A percentile compares a stretch with the other conserved stretches of the same genome.
Evolutionary conservation across 1,140 invertebrate genomes (phyloP).

Genomic region (Sarcophaga peregrina): DNA sequence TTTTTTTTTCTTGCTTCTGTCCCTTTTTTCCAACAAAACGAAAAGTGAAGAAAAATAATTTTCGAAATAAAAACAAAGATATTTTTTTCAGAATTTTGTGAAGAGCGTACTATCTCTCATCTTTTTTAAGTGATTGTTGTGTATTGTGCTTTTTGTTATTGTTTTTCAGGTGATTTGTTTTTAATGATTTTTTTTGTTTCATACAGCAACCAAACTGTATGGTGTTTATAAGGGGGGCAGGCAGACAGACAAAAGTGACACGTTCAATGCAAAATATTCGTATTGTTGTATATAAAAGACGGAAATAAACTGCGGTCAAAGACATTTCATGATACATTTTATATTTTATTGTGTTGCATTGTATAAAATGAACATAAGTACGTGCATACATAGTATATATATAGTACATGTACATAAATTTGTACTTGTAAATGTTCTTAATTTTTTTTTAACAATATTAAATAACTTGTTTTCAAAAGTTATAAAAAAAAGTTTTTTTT

Average conservation of each 20-base stretch:
- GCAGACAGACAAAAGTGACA: slow-evolving; percentile 27
- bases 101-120: no score
- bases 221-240: neutral
- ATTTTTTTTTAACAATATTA: no score
- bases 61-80: no score
- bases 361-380: neutral
- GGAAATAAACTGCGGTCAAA: slow-evolving; percentile 42
- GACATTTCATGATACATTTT: slow-evolving; percentile 30
- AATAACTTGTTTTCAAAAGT: no score
- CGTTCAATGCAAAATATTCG: neutral
- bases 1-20: slow-evolving; percentile 26
- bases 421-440: neutral
- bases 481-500: neutral
- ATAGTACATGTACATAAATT: neutral
- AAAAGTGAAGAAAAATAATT: no score
- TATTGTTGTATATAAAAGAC: slow-evolving; percentile 29
- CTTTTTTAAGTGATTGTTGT: no score
- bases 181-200: neutral
- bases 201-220: neutral
- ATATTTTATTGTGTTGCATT: slow-evolving; percentile 15
- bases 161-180: slow-evolving; percentile 2
- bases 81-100: no score
- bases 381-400: neutral
- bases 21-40: no score
- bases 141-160: neutral